These are phyloP conservation scores for Melanostoma scalare DNA, from an alignment of 2,888 invertebrate genomes.

Conservation along the genomic window DNA sequence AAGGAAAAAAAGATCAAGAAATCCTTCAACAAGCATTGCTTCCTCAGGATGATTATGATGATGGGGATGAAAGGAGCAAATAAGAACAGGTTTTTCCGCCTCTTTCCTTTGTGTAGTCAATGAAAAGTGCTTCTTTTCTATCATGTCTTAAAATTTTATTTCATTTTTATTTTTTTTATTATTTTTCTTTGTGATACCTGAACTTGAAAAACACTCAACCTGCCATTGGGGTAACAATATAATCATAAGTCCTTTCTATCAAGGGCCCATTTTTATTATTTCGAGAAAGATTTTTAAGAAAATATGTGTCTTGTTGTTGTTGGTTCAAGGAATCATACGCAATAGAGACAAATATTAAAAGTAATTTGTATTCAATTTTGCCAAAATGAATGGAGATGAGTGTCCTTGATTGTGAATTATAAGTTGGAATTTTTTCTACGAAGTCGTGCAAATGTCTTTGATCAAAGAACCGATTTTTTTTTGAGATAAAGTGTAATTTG, in stretches of 20 bases:
- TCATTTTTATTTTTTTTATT: not conserved
- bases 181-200: constrained; percentile 48
- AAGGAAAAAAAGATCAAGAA: constrained; percentile 30
- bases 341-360: constrained; percentile 20
- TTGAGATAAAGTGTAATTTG: too few species aligned
- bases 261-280: constrained; percentile 14
- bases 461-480: too few species aligned
- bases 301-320: not conserved
- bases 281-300: too few species aligned
- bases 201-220: constrained; percentile 65
- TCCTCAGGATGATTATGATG: constrained; percentile 26
- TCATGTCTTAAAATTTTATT: constrained; percentile 11
- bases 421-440: constrained; percentile 18
- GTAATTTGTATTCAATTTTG: constrained; percentile 24
- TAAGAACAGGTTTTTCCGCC: constrained; percentile 14
- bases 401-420: constrained; percentile 28
- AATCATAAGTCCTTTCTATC: constrained; percentile 64
- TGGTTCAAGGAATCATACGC: not conserved
- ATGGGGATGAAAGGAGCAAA: not conserved
- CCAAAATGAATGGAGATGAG: constrained; percentile 1
- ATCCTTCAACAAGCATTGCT: constrained; percentile 44
- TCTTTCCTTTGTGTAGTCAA: constrained; percentile 48
- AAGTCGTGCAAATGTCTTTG: too few species aligned
- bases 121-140: constrained; percentile 58
- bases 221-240: constrained; percentile 60